These are phyloP conservation scores for Chouioia cunea DNA, from an alignment of 2,888 invertebrate species.

Conservation along the genomic window DNA sequence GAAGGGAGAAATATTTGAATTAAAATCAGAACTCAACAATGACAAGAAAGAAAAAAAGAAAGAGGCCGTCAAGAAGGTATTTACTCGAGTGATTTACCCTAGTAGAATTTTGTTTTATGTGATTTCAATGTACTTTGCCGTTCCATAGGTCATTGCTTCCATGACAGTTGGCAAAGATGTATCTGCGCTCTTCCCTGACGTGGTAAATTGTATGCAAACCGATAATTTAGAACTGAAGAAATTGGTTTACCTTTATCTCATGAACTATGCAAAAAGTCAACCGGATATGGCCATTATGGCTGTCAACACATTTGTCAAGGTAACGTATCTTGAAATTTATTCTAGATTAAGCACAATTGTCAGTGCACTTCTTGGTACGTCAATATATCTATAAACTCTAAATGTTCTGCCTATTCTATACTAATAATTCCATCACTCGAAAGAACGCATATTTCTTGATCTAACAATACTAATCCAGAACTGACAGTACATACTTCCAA, in stretches of 20 bases:
- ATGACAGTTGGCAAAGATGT: slow-evolving; percentile 99
- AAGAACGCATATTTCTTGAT: slow-evolving; percentile 16
- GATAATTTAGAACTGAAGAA: slow-evolving; percentile 99
- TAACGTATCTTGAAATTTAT: slow-evolving; percentile 68
- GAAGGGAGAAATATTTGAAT: slow-evolving; percentile 99
- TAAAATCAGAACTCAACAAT: slow-evolving; percentile 98
- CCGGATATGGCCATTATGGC: slow-evolving; percentile 99
- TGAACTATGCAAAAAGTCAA: slow-evolving; percentile 99
- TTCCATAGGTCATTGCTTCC: slow-evolving; percentile 93
- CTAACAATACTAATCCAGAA: slow-evolving; percentile 29
- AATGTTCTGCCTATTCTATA: slow-evolving; percentile 38
- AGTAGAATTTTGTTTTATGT: slow-evolving; percentile 11
- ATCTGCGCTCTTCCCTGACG: slow-evolving; percentile 97
- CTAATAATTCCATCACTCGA: slow-evolving; percentile 4
- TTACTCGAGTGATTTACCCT: too few species aligned
- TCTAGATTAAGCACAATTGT: slow-evolving; percentile 52
- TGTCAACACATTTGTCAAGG: slow-evolving; percentile 99
- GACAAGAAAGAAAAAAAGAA: slow-evolving; percentile 99
- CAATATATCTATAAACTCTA: slow-evolving; percentile 35
- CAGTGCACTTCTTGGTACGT: slow-evolving; percentile 47
- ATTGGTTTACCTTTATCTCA: slow-evolving; percentile 96
- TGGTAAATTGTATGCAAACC: slow-evolving; percentile 99
- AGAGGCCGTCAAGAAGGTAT: slow-evolving; percentile 99
- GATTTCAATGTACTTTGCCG: too few species aligned
- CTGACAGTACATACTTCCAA: slow-evolving; percentile 1